Evolutionary conservation across 2,888 invertebrate genomes (phyloP).

Genomic region (Argyresthia albistria): DNA sequence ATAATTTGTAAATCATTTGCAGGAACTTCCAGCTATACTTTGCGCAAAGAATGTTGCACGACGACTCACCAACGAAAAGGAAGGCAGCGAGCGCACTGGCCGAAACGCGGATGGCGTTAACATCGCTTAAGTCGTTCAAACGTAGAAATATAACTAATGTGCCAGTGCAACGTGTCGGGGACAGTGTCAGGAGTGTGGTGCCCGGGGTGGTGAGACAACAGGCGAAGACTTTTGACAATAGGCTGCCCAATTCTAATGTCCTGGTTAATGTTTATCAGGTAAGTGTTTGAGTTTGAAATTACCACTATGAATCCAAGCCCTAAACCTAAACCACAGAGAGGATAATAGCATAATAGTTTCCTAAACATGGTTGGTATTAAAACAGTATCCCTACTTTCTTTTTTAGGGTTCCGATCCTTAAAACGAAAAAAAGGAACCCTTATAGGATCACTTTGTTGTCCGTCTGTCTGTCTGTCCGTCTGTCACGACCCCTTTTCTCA

Average conservation of each 20-base stretch:
- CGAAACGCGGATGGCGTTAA: constrained; percentile 83
- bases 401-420: no score
- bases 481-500: no score
- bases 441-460: no score
- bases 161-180: constrained; percentile 65
- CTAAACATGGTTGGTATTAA: no score
- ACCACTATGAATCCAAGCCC: no score
- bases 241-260: constrained; percentile 55
- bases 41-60: constrained; percentile 77
- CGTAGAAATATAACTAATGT: constrained; percentile 64
- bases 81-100: constrained; percentile 73
- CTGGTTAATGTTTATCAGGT: constrained; percentile 74
- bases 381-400: no score
- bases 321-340: no score
- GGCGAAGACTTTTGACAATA: constrained; percentile 35
- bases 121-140: constrained; percentile 79
- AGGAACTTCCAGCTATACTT: constrained; percentile 83
- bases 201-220: constrained; percentile 72
- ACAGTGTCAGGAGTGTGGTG: constrained; percentile 60
- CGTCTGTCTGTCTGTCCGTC: no score
- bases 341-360: no score
- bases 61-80: constrained; percentile 71
- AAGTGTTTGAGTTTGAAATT: constrained; percentile 13
- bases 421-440: no score
- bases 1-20: constrained; percentile 17